Conservation (phyloP, 2,888 invertebrate species). For the Oscheius sp. region DNA sequence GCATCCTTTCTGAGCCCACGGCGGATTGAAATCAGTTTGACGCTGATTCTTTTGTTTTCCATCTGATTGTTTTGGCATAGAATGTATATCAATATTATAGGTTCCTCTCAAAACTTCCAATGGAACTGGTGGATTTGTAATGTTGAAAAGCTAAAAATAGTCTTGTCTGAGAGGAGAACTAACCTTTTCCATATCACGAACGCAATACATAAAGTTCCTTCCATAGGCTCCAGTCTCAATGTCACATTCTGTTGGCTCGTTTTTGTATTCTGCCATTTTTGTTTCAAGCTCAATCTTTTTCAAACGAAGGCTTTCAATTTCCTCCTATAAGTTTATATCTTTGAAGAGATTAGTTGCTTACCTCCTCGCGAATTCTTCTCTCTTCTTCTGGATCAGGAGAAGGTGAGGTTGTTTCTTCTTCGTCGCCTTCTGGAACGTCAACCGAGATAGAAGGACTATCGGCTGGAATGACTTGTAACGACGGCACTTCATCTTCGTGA, state of each 20-base stretch:
- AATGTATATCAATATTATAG: slow-evolving; percentile 50
- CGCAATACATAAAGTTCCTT: slow-evolving; percentile 46
- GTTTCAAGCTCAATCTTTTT: slow-evolving; percentile 35
- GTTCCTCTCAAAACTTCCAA: slow-evolving; percentile 28
- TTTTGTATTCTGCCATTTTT: background rate
- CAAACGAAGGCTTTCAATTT: slow-evolving; percentile 31
- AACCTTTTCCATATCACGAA: slow-evolving; percentile 49
- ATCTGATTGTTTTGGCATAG: slow-evolving; percentile 38
- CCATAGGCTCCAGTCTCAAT: slow-evolving; percentile 30
- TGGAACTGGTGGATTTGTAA: slow-evolving; percentile 42
- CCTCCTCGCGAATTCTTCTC: slow-evolving; percentile 1
- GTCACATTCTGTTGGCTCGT: slow-evolving; percentile 29
- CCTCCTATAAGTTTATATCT: slow-evolving; percentile 23
- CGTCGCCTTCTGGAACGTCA: slow-evolving; percentile 23
- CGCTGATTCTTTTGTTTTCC: slow-evolving; percentile 29
- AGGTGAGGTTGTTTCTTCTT: background rate
- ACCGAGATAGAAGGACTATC: background rate
- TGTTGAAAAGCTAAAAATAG: slow-evolving; percentile 34
- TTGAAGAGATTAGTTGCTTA: background rate
- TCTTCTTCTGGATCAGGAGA: slow-evolving; percentile 18
- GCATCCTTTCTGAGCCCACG: slow-evolving; percentile 31
- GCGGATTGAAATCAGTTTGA: slow-evolving; percentile 42
- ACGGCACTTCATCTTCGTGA: slow-evolving; percentile 4
- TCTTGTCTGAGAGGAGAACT: background rate
- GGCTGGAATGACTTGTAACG: background rate